Base-by-base conservation (phyloP, 2,113 vertebrate species). In the Xenopus laevis region DNA sequence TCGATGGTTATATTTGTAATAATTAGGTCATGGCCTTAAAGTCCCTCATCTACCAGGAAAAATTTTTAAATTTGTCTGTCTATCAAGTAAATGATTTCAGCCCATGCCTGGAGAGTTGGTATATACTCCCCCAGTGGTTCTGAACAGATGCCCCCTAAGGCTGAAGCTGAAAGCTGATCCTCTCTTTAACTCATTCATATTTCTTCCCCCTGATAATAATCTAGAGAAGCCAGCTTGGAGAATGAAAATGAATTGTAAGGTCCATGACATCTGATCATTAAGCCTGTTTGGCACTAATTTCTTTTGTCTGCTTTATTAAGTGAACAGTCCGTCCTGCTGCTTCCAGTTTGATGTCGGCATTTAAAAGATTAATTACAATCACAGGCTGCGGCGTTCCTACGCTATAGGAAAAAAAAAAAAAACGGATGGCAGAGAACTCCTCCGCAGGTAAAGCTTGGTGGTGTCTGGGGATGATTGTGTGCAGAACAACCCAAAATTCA, bases 241-340 rank as follows among this genome's bases (percentile, higher is more conserved):
- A 84, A 84, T 44, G 73, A 27, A 83, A 79, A 82, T 80, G 71
- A 83, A 74, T 79, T 79, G 81, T 69, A 68, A 80, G 79, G 78
- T 70, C 62, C 79, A 7, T 63, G 66, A 68, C 72, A 68, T 80
- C 67, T 63, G 60, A 77, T 74, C 61, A 71, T 79, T 84, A 81
- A 69, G 2, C 65, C 20, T 47, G 79, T 79, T 77, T 2, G 57
- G 18, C 78, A 68, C 72, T 71, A 30, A 78, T 82, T 82, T 78
- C 63, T 78, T 79, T 79, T 84, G 80, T 78, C 83, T 79, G 81
- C 83, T 84, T 85, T 81, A 83, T 82, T 82, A 78, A 83, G 79
- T 86, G 71, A 78, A 82, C 78, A 77, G 57, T 82, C 46, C 0
- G 0, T 47, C 83, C 76, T n/a, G 45, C 78, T 82, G 82, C 20